Base-by-base conservation (phyloP, 2,113 vertebrate species). In the Malaclemys terrapin region DNA sequence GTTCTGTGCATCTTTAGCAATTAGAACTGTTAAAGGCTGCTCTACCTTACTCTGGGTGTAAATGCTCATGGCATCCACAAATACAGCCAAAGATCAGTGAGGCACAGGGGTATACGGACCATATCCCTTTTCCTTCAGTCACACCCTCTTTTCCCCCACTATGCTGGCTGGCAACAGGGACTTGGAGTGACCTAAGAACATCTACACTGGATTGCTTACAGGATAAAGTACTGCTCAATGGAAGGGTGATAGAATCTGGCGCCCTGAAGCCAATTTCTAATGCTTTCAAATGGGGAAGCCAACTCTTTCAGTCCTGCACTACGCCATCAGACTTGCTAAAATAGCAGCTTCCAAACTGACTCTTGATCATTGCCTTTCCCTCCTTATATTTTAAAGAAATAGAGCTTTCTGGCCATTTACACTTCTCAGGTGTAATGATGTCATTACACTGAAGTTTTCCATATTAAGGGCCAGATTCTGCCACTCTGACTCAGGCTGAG, bases 1-100 rank as follows among this genome's bases (percentile, higher is more conserved):
- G 85, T 87, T 80, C 54, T 16, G 22, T 10, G 35, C 0, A 0
- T 0, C 31, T n/a, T 65, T 16, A 16, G 62, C 31, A 65, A 31
- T 35, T 65, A 35, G 31, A 35, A 17, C 31, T 35, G 31, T 35
- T 65, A 65, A 65, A 35, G 62, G 6, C 62, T 31, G 14, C 14
- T 17, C 16, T 65, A 35, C 31, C 14, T 35, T 65, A 17, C 31
- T 65, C 62, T 17, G 62, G 31, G 16, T 10, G 16, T 35, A 65
- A 65, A 35, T 65, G 62, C 31, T 65, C 62, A 17, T 65, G 62
- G 62, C 31, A 65, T 35, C 62, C 31, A 65, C 31, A 65, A 56
- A 35, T 65, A 35, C 31, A 65, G 62, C 31, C 62, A 35, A 35
- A 7, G 14, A 35, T 65, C 31, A 35, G 29, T 31, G 29, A 62